Percentiles rank a stretch among this genome's conserved stretches.
phyloP scores from a whole-genome alignment of 2,113 vertebrate genomes.

The Amblyornis subalaris region DNA sequence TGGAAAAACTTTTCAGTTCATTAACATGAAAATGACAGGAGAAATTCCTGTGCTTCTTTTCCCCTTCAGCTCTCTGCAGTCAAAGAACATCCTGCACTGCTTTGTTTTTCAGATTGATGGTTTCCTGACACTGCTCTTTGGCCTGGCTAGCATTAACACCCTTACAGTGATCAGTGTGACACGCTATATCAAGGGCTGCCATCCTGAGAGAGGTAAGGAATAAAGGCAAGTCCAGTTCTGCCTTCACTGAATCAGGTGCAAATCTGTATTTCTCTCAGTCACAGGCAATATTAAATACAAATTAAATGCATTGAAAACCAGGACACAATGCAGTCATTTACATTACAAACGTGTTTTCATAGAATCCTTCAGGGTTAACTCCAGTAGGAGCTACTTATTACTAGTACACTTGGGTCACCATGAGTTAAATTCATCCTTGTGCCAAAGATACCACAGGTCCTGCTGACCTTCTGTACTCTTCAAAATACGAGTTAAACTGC shows the following conservation, averaged over 20 bases:
- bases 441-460: neutral
- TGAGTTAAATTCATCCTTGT: neutral
- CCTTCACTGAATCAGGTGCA: neutral
- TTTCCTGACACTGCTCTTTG: conserved; percentile 86
- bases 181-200: conserved; percentile 84
- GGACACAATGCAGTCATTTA: neutral
- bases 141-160: conserved; percentile 87
- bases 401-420: neutral
- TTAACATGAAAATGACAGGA: neutral
- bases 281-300: neutral
- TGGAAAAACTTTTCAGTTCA: neutral
- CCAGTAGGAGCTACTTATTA: neutral
- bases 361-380: neutral
- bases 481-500: neutral
- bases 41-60: neutral
- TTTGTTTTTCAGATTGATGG: conserved; percentile 80
- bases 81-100: neutral
- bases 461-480: neutral
- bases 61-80: neutral
- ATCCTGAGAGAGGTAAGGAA: conserved; percentile 78
- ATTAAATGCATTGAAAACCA: neutral
- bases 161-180: conserved; percentile 87
- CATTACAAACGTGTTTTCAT: neutral
- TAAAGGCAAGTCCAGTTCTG: neutral
- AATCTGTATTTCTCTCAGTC: neutral